These are phyloP conservation scores for Todus mexicanus DNA, from an alignment of 2,797 vertebrate genomes.

Conservation along the genomic window DNA sequence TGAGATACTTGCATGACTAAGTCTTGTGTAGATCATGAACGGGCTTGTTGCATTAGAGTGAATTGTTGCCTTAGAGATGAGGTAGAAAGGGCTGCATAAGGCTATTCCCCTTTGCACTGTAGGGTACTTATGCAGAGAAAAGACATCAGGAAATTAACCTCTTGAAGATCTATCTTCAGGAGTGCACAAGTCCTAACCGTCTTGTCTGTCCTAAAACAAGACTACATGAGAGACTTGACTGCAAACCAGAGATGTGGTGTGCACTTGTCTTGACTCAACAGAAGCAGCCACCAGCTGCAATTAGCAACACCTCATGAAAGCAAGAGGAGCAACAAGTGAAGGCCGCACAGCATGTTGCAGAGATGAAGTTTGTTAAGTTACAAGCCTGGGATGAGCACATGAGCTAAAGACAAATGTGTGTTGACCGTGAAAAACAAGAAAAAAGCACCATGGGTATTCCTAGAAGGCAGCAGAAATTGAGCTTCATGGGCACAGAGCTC, in stretches of 20 bases:
- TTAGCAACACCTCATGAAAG: not conserved
- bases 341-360: not conserved
- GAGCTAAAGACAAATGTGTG: not conserved
- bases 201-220: not conserved
- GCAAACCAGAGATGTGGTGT: not conserved
- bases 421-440: not conserved
- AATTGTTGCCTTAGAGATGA: not conserved
- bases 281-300: not conserved
- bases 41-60: fast-evolving
- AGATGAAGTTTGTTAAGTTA: not conserved
- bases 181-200: not conserved
- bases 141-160: not conserved
- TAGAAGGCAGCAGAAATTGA: not conserved
- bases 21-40: fast-evolving
- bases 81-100: not conserved
- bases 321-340: not conserved
- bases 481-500: not conserved
- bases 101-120: not conserved
- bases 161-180: not conserved
- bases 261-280: fast-evolving
- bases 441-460: not conserved
- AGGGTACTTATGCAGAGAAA: not conserved
- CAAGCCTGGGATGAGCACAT: not conserved
- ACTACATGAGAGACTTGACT: not conserved
- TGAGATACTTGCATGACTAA: not conserved